Percentiles rank a stretch among this genome's conserved stretches.
Conservation (phyloP, 2,113 vertebrate species). For the Psilopogon haemacephalus region DNA sequence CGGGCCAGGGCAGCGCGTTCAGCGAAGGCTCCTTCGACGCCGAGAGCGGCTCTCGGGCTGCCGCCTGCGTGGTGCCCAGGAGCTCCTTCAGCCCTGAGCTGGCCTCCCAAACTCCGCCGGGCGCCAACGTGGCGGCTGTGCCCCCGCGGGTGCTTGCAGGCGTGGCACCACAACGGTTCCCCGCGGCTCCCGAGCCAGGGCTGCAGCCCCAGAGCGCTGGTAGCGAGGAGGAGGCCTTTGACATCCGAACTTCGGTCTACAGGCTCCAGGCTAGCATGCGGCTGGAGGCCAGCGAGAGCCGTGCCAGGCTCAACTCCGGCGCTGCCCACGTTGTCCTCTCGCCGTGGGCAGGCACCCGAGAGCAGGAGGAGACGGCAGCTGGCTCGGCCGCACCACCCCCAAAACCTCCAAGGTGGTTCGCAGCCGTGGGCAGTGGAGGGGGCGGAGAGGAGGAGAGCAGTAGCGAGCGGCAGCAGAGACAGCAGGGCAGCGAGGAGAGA, state of each 20-base stretch:
- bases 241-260: not conserved
- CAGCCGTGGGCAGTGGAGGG: fast-evolving
- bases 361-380: not conserved
- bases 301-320: not conserved
- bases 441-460: not conserved
- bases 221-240: fast-evolving
- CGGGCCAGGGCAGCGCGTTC: fast-evolving
- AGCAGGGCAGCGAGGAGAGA: fast-evolving
- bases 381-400: not conserved
- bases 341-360: not conserved
- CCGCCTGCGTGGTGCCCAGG: not conserved
- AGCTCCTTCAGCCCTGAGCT: not conserved
- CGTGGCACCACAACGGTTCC: fast-evolving
- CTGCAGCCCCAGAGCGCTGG: fast-evolving
- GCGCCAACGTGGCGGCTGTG: not conserved
- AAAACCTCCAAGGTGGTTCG: conserved; percentile 47
- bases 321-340: fast-evolving
- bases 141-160: not conserved
- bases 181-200: fast-evolving
- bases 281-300: not conserved
- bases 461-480: fast-evolving
- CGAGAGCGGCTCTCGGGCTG: fast-evolving
- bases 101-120: fast-evolving
- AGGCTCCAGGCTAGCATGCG: conserved; percentile 8
- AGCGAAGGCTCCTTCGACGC: not conserved